Conservation (phyloP, 2,113 vertebrate species). For the Perognathus longimembris region DNA sequence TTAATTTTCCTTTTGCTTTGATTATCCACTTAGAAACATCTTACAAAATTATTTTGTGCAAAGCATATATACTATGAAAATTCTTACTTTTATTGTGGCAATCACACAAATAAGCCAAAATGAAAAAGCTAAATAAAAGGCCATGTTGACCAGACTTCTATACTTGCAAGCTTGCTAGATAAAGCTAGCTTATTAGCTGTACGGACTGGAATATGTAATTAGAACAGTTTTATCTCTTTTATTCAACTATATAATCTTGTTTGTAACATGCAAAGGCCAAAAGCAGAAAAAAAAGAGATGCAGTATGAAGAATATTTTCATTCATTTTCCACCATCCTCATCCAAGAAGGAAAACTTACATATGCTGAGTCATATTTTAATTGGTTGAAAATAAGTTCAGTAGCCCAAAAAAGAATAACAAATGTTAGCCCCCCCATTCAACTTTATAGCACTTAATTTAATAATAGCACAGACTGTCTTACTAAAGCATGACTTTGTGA, state of each 20-base stretch:
- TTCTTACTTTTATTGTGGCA: conserved; percentile 2
- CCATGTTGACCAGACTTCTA: neutral
- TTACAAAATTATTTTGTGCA: neutral
- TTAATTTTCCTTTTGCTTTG: conserved; percentile 17
- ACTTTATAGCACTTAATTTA: neutral
- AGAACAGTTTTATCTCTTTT: neutral
- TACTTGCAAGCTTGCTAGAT: neutral
- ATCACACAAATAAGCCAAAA: neutral
- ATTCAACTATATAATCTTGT: neutral
- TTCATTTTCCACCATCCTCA: neutral
- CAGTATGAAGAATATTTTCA: neutral
- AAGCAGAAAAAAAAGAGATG: neutral
- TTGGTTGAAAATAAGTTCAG: conserved; percentile 14
- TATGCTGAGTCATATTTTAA: neutral
- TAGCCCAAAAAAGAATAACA: neutral
- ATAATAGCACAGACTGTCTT: neutral
- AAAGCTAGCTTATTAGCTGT: neutral
- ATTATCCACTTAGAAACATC: conserved; percentile 21
- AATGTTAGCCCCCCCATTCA: neutral
- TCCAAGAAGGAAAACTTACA: conserved; percentile 10
- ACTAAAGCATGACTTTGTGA: neutral
- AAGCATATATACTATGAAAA: neutral
- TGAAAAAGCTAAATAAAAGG: neutral
- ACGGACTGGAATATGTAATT: neutral
- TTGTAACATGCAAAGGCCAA: neutral